These are phyloP conservation scores for Darevskia nairensis DNA, from an alignment of 2,797 vertebrate species.

Conservation along the genomic window DNA sequence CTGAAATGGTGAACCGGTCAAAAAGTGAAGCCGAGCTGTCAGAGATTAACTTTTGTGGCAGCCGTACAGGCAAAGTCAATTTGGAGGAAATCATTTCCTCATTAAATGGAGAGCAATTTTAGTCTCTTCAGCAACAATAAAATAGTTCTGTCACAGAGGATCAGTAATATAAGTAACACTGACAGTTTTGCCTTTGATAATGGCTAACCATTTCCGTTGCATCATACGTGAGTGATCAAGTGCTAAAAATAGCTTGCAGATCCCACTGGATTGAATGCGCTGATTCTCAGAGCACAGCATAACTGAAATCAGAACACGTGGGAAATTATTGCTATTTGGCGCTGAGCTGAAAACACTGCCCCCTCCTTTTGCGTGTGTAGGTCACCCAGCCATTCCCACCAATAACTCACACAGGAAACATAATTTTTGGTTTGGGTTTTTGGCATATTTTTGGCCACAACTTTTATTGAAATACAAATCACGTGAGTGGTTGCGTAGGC, in stretches of 20 bases:
- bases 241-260: constrained; percentile 10
- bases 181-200: constrained; percentile 37
- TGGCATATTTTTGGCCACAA: no score
- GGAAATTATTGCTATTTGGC: not conserved
- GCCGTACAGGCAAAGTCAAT: not conserved
- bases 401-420: no score
- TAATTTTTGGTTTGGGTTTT: no score
- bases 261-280: no score
- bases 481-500: no score
- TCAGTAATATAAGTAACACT: constrained; percentile 47
- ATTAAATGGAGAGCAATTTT: constrained; percentile 49
- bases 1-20: not conserved
- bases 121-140: constrained; percentile 47
- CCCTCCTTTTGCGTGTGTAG: no score
- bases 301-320: not conserved
- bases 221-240: not conserved
- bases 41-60: constrained; percentile 36
- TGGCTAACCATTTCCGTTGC: constrained; percentile 23
- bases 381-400: no score
- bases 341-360: no score
- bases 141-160: constrained; percentile 41
- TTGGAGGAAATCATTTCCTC: constrained; percentile 54
- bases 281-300: not conserved
- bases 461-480: no score
- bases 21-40: constrained; percentile 16